Percentiles rank a stretch among this genome's conserved stretches.
Evolutionary conservation across 2,797 vertebrate species (phyloP).

Genomic region (Myiotriccus ornatus): DNA sequence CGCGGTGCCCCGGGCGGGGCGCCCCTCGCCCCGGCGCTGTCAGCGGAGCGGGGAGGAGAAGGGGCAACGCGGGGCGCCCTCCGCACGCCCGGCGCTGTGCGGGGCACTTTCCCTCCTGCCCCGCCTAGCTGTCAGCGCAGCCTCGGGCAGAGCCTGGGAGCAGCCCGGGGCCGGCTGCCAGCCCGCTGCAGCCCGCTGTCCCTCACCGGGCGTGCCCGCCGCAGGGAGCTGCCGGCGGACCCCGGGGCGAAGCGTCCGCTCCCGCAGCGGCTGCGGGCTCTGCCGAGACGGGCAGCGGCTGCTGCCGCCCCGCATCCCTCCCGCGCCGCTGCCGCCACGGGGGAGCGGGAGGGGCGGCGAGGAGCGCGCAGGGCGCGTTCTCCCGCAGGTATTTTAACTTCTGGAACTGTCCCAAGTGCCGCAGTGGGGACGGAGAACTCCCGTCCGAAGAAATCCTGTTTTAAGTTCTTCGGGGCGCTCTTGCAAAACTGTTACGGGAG

Average conservation of each 20-base stretch:
- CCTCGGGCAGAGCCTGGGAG: background rate
- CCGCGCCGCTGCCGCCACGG: background rate
- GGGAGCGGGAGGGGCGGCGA: background rate
- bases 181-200: background rate
- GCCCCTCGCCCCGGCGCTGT: background rate
- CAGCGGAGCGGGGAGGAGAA: background rate
- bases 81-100: background rate
- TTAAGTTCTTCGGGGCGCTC: accelerated
- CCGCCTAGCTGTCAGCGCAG: background rate
- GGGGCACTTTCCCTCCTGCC: background rate
- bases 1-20: background rate
- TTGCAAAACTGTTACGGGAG: background rate
- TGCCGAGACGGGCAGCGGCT: background rate
- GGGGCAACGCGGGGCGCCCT: background rate
- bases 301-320: background rate
- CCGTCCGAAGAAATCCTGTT: background rate
- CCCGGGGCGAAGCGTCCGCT: background rate
- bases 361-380: background rate
- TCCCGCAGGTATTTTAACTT: background rate
- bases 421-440: background rate
- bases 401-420: background rate
- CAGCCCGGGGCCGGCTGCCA: background rate
- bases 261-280: background rate
- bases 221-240: background rate
- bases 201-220: background rate